Conservation (phyloP, 2,797 vertebrate genomes). For the Cyclura pinguis region DNA sequence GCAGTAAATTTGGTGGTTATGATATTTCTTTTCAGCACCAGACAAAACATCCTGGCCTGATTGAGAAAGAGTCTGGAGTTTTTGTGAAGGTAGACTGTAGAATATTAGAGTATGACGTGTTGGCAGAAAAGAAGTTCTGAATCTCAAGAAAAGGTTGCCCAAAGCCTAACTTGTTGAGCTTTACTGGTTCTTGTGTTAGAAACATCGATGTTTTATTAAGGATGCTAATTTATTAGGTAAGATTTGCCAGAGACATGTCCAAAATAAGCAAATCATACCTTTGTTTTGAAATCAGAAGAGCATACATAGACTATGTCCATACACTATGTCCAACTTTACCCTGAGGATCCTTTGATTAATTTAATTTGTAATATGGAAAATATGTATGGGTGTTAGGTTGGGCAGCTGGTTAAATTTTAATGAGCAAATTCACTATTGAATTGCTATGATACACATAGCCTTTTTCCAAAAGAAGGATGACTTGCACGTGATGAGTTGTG, state of each 20-base stretch:
- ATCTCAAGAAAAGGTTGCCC: not conserved
- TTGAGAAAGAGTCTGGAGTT: not conserved
- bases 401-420: conserved; percentile 6
- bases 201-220: not conserved
- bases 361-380: not conserved
- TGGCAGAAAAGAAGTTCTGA: not conserved
- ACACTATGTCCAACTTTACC: not conserved
- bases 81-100: not conserved
- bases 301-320: not conserved
- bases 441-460: not conserved
- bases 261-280: not conserved
- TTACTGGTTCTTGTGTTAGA: not conserved
- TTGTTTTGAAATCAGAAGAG: not conserved
- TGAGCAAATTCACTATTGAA: conserved; percentile 44
- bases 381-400: not conserved
- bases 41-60: not conserved
- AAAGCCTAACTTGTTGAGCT: not conserved
- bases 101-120: not conserved
- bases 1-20: not conserved
- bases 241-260: not conserved
- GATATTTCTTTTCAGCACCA: not conserved
- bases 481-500: conserved; percentile 1
- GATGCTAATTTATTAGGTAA: not conserved
- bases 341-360: not conserved
- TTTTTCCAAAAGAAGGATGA: conserved; percentile 7